Percentiles rank a stretch among this genome's conserved stretches.
Conservation (phyloP, 2,797 vertebrate species). For the Mus spretus region DNA sequence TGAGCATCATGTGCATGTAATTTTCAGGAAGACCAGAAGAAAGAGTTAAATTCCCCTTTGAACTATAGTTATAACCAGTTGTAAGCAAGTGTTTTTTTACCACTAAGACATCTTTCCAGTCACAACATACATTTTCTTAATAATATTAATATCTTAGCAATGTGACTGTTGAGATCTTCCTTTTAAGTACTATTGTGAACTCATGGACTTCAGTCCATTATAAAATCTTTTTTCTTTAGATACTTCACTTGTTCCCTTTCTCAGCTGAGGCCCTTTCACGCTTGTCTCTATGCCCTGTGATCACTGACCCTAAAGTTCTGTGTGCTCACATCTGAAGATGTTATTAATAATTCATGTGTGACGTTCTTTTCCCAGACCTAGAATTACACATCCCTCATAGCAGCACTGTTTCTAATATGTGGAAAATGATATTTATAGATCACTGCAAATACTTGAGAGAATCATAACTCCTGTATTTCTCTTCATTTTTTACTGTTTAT, state of each 20-base stretch:
- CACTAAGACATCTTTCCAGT: background rate
- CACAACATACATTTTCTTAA: background rate
- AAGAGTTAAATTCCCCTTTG: background rate
- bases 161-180: background rate
- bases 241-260: background rate
- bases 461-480: background rate
- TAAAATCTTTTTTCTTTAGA: background rate
- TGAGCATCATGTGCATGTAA: background rate
- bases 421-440: background rate
- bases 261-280: background rate
- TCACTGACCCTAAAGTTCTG: background rate
- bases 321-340: background rate
- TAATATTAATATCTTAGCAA: background rate
- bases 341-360: slow-evolving; percentile 3
- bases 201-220: background rate
- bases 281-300: background rate
- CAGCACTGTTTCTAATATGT: background rate
- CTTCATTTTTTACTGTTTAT: background rate
- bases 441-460: background rate
- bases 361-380: background rate
- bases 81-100: background rate
- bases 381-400: background rate
- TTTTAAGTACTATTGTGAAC: slow-evolving; percentile 11
- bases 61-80: background rate
- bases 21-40: background rate